phyloP scores from a whole-genome alignment of 2,113 vertebrate genomes.

The Tachysurus fulvidraco region DNA sequence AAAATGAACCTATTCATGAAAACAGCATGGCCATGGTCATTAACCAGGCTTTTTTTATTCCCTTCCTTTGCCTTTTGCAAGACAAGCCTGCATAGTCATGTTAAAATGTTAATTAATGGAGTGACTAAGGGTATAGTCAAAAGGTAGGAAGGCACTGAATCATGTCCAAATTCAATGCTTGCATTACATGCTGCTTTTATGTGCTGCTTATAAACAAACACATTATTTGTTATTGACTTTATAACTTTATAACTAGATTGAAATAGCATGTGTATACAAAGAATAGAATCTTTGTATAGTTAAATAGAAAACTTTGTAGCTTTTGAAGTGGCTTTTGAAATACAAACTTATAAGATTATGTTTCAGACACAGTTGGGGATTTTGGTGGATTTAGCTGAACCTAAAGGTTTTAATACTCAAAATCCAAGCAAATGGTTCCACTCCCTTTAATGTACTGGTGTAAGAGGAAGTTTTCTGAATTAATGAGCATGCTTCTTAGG shows the following conservation, averaged over 20 bases:
- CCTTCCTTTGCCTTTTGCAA: not conserved
- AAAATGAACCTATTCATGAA: constrained; percentile 19
- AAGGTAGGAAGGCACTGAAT: not conserved
- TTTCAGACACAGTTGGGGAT: not conserved
- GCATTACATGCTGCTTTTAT: not conserved
- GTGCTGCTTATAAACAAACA: not conserved
- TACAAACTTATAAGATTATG: not conserved
- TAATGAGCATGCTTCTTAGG: not conserved
- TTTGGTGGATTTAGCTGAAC: not conserved
- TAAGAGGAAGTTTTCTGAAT: not conserved
- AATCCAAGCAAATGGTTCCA: not conserved
- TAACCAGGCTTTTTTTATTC: not conserved
- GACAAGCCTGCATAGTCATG: too few relatives aligned
- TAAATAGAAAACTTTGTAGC: not conserved
- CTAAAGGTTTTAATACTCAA: not conserved
- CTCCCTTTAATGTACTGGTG: not conserved
- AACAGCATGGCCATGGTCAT: not conserved
- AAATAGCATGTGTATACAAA: not conserved
- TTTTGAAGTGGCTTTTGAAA: not conserved
- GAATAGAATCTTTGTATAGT: too few relatives aligned
- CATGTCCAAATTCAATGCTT: not conserved
- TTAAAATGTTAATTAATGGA: too few relatives aligned
- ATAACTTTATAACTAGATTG: not conserved
- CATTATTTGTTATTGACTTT: not conserved
- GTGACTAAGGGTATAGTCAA: not conserved